Conservation (phyloP, 2,888 invertebrate genomes). For the Ormyrus thymus region DNA sequence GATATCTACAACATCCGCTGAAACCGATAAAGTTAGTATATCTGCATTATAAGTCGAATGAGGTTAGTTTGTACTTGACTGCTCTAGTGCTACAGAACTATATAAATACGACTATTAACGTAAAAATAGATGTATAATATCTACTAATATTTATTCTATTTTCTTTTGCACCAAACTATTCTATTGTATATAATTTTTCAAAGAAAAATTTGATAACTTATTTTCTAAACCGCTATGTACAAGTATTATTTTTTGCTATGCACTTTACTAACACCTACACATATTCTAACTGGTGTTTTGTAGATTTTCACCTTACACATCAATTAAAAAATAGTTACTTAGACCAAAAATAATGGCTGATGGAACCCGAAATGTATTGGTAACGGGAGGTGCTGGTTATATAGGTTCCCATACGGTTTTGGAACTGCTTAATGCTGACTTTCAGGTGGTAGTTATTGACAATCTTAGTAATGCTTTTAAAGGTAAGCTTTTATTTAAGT, state of each 20-base stretch:
- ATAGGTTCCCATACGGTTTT: slow-evolving; percentile 95
- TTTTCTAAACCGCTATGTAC: not conserved
- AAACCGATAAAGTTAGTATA: slow-evolving; percentile 50
- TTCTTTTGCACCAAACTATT: no score
- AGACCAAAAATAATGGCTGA: slow-evolving; percentile 62
- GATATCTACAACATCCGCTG: slow-evolving; percentile 27
- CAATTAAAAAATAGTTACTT: slow-evolving; percentile 19
- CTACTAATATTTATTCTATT: no score
- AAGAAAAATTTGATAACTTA: no score
- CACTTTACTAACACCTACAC: slow-evolving; percentile 39
- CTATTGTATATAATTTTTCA: not conserved
- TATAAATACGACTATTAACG: no score
- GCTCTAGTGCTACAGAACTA: not conserved
- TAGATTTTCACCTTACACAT: slow-evolving; percentile 41
- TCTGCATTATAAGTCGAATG: not conserved
- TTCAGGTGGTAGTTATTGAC: slow-evolving; percentile 90
- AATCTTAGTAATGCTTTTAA: slow-evolving; percentile 89
- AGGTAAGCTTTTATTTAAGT: slow-evolving; percentile 74
- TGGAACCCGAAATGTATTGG: slow-evolving; percentile 79
- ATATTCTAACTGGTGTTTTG: slow-evolving; percentile 46
- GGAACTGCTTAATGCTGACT: slow-evolving; percentile 83
- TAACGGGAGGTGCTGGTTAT: slow-evolving; percentile 97
- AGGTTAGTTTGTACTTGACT: slow-evolving; percentile 50
- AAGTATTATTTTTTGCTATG: slow-evolving; percentile 31
- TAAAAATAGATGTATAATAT: no score